Percentiles rank a stretch among this genome's conserved stretches.
These are phyloP conservation scores for Aphidius gifuensis DNA, from an alignment of 1,140 invertebrate species.

Conservation along the genomic window DNA sequence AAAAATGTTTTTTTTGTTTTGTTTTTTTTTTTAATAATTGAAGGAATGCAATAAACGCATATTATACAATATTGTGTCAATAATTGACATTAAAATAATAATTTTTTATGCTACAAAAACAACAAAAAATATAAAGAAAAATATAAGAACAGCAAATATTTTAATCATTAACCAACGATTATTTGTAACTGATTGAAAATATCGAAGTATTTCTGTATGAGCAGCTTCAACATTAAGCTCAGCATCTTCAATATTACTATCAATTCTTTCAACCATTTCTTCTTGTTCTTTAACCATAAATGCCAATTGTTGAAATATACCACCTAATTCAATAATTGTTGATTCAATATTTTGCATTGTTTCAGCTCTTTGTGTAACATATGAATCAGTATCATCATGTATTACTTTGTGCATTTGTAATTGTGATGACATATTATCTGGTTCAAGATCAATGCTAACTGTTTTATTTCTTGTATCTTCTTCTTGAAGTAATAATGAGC, in stretches of 20 bases:
- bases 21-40: conserved; percentile 2
- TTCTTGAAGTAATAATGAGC: conserved; percentile 63
- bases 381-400: conserved; percentile 84
- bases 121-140: conserved; percentile 99
- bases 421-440: conserved; percentile 47
- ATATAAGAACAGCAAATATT: conserved; percentile 96
- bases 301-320: conserved; percentile 96
- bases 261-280: conserved; percentile 97
- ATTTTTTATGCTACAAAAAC: conserved; percentile 78
- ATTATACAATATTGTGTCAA: conserved; percentile 17
- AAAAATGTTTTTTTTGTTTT: conserved; percentile 16
- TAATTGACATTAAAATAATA: conserved; percentile 1
- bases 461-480: conserved; percentile 60
- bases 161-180: conserved; percentile 99
- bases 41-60: conserved; percentile 25
- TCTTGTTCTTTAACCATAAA: conserved; percentile 99
- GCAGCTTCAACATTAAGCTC: conserved; percentile 96
- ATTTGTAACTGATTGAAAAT: conserved; percentile 95
- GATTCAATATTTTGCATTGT: conserved; percentile 99
- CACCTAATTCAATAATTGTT: conserved; percentile 98
- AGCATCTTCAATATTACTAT: conserved; percentile 94
- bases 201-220: conserved; percentile 94
- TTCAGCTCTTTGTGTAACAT: conserved; percentile 88
- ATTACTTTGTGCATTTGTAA: conserved; percentile 63
- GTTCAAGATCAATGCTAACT: conserved; percentile 74